Evolutionary conservation across 2,888 invertebrate genomes (phyloP), one percentile per base, ranked within the genome.

Genomic region (Crepidodera aurea): DNA sequence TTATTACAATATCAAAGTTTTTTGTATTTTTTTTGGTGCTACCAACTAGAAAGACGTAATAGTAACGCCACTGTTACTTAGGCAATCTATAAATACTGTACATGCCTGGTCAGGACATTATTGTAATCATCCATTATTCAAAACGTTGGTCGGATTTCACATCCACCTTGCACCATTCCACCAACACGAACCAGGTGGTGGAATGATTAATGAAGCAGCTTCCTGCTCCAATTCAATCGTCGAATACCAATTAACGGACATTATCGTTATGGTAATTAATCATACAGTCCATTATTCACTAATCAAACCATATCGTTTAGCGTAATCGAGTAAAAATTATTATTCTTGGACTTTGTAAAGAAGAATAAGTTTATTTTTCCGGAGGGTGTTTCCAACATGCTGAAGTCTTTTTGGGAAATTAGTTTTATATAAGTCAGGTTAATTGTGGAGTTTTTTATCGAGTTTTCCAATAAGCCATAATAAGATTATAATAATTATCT

Each of bases 181-280:
- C 25, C 44, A 44, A 44, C 18, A 22, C 1, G 7, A 13, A 25
- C 32, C 44, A 44, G 55, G 55, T 44, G 55, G 55, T 19, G 55
- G 13, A 40, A 44, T 55, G 55, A 55, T 55, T 55, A 55, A 55
- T 55, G 44, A 19, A 12, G 12, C 42, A 55, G 44, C 15, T 55
- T 55, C 55, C 44, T 42, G 18, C 19, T 32, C 19, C 19, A 32
- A 55, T 44, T 55, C 34, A 42, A 55, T 55, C 44, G 55, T 55
- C 32, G 29, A 29, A 44, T 44, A 29, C 44, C 42, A 44, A 55
- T 55, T 55, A 55, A 44, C 32, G 42, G 44, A 44, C 44, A 15
- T 32, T 29, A 44, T 12, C 44, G 27, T 29, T 34, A 55, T 22
- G 44, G 19, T 32, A 55, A 55, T 55, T 55, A 55, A 55, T 44